Evolutionary conservation across 2,797 vertebrate species (phyloP).

Genomic region (Muscicapa striata): DNA sequence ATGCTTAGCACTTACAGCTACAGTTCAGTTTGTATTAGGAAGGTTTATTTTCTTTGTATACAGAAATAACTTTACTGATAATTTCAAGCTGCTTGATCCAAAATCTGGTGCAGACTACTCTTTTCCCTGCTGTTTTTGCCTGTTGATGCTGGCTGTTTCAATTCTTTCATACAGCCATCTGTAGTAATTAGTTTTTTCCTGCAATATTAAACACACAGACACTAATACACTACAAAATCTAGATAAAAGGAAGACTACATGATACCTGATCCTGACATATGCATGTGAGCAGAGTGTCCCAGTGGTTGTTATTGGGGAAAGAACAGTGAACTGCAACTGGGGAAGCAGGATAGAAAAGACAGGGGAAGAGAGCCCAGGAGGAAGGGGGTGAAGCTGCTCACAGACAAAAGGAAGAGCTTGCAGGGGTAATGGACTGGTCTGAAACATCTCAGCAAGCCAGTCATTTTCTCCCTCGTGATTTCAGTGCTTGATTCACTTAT

Average conservation of each 20-base stretch:
- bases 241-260: background rate
- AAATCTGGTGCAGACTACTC: background rate
- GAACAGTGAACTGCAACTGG: background rate
- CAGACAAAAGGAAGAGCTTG: rapidly evolving
- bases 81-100: background rate
- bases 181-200: background rate
- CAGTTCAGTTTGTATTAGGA: background rate
- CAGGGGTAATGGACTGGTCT: rapidly evolving
- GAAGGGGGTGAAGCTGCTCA: background rate
- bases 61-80: background rate
- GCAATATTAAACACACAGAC: background rate
- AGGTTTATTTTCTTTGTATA: background rate
- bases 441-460: background rate
- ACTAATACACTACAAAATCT: background rate
- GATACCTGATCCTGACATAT: background rate
- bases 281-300: rapidly evolving
- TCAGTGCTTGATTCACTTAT: background rate
- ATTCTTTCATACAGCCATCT: background rate
- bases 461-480: rapidly evolving
- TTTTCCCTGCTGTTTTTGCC: background rate
- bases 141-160: background rate
- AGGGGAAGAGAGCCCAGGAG: background rate
- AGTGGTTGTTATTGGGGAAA: background rate
- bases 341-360: background rate
- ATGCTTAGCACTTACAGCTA: background rate